Evolutionary conservation across 2,797 vertebrate species (phyloP).

Genomic region (Malurus leucopterus): DNA sequence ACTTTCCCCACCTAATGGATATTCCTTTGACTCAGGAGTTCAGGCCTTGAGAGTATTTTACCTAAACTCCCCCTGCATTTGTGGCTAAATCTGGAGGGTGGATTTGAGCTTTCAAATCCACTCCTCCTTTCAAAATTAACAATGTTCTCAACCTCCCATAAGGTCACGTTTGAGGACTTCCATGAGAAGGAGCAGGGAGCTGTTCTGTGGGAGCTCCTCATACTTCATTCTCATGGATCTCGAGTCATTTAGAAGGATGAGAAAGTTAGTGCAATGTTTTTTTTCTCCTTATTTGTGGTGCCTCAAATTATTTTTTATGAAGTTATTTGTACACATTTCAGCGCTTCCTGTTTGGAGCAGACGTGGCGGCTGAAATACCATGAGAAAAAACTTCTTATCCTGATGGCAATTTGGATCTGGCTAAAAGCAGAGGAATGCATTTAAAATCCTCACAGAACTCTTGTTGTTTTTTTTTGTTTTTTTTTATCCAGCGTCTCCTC

Average conservation of each 20-base stretch:
- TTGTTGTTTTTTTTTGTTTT: neutral
- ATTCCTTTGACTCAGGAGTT: neutral
- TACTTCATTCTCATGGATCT: constrained; percentile 44
- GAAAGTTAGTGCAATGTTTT: constrained; percentile 30
- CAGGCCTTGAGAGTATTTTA: neutral
- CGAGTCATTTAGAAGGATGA: constrained; percentile 19
- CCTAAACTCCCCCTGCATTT: neutral
- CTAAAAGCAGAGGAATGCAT: neutral
- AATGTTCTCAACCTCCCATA: neutral
- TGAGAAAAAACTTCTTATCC: constrained; percentile 60
- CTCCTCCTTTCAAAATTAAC: neutral
- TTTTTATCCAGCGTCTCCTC: neutral
- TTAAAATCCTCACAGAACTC: constrained; percentile 13
- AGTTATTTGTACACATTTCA: constrained; percentile 63
- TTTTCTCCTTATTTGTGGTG: constrained; percentile 28
- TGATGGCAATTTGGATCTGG: constrained; percentile 35
- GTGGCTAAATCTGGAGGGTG: neutral
- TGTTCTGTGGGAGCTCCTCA: constrained; percentile 3
- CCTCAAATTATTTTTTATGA: constrained; percentile 30
- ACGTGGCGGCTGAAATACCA: constrained; percentile 38
- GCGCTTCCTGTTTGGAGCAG: constrained; percentile 49
- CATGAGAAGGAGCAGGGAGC: constrained; percentile 1
- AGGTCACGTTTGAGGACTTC: neutral
- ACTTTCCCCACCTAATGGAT: neutral
- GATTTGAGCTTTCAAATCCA: too few relatives aligned